Evolutionary conservation across 2,113 vertebrate genomes (phyloP), one percentile per base, ranked within the genome.

Genomic region (Climacteris rufus): DNA sequence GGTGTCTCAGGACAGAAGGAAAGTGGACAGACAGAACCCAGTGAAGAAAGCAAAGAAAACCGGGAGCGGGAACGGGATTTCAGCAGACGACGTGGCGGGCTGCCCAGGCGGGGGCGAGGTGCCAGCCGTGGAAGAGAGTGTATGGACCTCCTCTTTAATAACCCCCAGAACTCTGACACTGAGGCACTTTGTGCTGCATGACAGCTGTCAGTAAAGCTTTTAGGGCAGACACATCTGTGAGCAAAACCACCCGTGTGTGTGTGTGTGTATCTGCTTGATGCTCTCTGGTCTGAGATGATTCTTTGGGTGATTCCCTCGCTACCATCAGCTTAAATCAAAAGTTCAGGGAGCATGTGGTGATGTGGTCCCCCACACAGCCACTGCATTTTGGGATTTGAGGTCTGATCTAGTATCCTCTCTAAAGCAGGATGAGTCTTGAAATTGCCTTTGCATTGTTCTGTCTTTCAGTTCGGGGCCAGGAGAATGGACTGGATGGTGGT

Each of bases 1-100:
- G 98, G 99, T 9, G 98, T 99, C 89, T 99, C 99, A 0, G 99
- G 99, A 77, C 99, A 99, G 97, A 99, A 99, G 98, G 99, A 99
- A 95, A 97, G 97, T 3, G 98, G 98, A 79, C 99, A 98, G 95
- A 96, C 97, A 6, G 99, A 99, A 71, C 96, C 98, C 52, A 98
- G 98, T 24, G 99, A 99, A 50, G 99, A 99, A 92, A 98, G 98
- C 94, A 99, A 99, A 98, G 99, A 99, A 70, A 99, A 98, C 97
- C 96, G 99, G 87, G 99, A 99, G 90, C 98, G 99, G 66, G 99
- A 99, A 89, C 98, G 98, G 89, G 99, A 99, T 87, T 98, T 98
- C 94, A 99, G 98, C 97, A 98, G 99, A 64, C 98, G 99, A 86
- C 98, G 99, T 60, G 99, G 99, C 3, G 99, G 98, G 20, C 97